Conservation (phyloP, 2,797 vertebrate species). For the Decapterus maruadsi region DNA sequence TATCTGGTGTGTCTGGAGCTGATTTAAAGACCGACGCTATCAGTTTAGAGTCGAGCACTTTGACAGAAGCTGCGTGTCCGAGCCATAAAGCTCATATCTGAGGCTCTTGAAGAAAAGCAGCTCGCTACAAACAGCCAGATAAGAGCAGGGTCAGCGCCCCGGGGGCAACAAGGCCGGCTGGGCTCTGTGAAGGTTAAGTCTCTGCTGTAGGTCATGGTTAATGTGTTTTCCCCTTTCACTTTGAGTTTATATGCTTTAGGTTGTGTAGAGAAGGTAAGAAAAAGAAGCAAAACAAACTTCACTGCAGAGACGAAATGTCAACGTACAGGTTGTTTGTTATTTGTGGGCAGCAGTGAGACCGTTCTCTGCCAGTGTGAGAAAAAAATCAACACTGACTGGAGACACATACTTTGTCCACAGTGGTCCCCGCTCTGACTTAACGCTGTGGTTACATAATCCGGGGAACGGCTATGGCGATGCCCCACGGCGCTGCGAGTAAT, state of each 20-base stretch:
- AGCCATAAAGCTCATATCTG: conserved; percentile 18
- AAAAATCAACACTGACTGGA: neutral
- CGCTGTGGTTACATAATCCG: conserved; percentile 23
- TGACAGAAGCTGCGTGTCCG: conserved; percentile 8
- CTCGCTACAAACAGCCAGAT: conserved; percentile 38
- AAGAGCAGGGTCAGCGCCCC: conserved; percentile 12
- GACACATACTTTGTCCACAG: neutral
- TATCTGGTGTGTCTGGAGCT: neutral
- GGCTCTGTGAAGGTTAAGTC: conserved; percentile 31
- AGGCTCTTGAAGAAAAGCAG: conserved; percentile 35
- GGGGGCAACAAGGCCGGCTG: conserved; percentile 16
- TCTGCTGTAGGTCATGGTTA: conserved; percentile 42
- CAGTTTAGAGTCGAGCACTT: neutral
- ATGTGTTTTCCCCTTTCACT: conserved; percentile 16
- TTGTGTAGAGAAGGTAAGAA: neutral
- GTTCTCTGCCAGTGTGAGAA: neutral
- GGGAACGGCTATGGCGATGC: neutral
- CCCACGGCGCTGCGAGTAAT: conserved; percentile 1
- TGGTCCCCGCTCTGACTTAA: neutral
- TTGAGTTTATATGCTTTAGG: conserved; percentile 1
- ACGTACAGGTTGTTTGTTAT: conserved; percentile 28
- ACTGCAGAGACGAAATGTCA: conserved; percentile 23
- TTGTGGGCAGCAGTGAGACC: neutral
- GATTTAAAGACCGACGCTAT: conserved; percentile 20
- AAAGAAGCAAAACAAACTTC: conserved; percentile 23